A percentile compares a stretch with the other conserved stretches of the same genome.
These are phyloP conservation scores for Cheilosia scutellata DNA, from an alignment of 2,888 invertebrate genomes.

Conservation along the genomic window DNA sequence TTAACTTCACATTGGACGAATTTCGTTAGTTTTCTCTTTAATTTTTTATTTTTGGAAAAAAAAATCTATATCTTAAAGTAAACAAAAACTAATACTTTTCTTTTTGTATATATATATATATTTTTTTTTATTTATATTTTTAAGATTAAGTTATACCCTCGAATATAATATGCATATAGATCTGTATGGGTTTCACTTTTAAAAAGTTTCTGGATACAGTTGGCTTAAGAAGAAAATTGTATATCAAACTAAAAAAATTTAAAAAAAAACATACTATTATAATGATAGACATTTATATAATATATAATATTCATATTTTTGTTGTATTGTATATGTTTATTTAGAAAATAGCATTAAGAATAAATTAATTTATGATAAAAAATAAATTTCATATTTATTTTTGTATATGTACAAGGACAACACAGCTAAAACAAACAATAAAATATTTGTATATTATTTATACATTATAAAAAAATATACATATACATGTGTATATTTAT, in stretches of 20 bases:
- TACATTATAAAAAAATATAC: not conserved
- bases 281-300: constrained; percentile 2
- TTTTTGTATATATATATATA: constrained; percentile 6
- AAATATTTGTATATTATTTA: not conserved
- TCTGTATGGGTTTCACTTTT: not conserved
- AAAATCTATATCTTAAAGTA: constrained; percentile 6
- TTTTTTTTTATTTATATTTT: not conserved
- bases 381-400: not conserved
- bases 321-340: not conserved
- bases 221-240: not conserved
- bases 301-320: constrained; percentile 4
- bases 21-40: not conserved
- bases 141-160: constrained; percentile 9
- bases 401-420: constrained; percentile 24
- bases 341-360: constrained; percentile 34
- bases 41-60: not conserved
- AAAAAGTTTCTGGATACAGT: not conserved
- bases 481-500: constrained; percentile 7
- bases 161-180: constrained; percentile 18
- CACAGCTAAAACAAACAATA: constrained; percentile 20
- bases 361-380: constrained; percentile 34
- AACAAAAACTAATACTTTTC: constrained; percentile 45
- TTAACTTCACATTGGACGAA: constrained; percentile 21
- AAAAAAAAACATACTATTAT: not conserved
- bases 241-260: not conserved